Conservation (phyloP, 2,797 vertebrate species). For the Artibeus lituratus region DNA sequence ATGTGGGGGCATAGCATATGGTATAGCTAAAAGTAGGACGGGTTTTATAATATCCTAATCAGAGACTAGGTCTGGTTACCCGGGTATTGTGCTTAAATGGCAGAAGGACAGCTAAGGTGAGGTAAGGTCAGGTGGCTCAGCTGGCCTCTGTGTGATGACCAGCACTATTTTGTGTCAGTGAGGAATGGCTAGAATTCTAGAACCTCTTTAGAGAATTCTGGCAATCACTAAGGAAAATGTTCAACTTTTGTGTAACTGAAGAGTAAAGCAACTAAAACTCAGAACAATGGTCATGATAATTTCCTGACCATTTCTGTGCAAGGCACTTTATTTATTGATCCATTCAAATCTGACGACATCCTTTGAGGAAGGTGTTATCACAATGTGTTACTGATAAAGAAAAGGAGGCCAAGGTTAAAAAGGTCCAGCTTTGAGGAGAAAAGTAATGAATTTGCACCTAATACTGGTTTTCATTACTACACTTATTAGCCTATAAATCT, state of each 20-base stretch:
- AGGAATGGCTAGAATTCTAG: background rate
- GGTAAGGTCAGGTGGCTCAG: background rate
- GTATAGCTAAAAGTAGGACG: background rate
- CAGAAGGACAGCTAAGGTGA: background rate
- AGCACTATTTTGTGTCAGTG: background rate
- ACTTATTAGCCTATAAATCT: background rate
- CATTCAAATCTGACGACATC: background rate
- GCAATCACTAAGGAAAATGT: background rate
- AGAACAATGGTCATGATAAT: background rate
- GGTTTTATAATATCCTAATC: background rate
- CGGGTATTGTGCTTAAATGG: background rate
- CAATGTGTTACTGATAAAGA: background rate
- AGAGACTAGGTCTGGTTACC: background rate
- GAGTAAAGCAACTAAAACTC: background rate
- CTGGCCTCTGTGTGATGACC: background rate
- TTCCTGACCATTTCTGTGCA: background rate
- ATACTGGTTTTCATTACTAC: background rate
- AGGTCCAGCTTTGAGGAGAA: background rate
- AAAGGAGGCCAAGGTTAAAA: background rate
- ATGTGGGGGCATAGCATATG: background rate
- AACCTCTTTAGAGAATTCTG: background rate
- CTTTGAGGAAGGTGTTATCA: background rate
- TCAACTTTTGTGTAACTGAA: background rate
- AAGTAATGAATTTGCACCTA: background rate
- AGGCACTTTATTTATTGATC: background rate